A percentile compares a stretch with the other conserved stretches of the same genome.
Evolutionary conservation across 1,140 invertebrate species (phyloP).

Genomic region (Maniola jurtina): DNA sequence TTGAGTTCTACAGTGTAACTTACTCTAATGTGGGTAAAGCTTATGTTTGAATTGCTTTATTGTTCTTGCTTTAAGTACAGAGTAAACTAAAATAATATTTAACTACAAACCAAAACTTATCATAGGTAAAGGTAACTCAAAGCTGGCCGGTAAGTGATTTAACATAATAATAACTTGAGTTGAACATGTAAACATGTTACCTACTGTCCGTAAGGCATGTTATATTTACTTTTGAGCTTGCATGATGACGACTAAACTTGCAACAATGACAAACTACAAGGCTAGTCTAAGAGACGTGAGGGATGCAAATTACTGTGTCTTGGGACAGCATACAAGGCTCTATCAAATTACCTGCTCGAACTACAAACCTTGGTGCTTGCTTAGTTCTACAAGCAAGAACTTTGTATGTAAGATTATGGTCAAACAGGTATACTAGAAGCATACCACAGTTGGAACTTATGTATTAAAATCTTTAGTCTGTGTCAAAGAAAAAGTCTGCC

Average conservation of each 20-base stretch:
- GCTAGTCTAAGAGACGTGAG: conserved; percentile 33
- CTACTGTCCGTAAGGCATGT: background rate
- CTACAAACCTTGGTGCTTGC: background rate
- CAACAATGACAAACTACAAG: conserved; percentile 46
- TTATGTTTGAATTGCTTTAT: too few relatives aligned
- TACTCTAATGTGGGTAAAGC: too few relatives aligned
- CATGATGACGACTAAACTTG: conserved; percentile 52
- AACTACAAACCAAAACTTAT: too few relatives aligned
- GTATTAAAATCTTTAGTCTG: too few relatives aligned
- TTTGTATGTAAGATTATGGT: too few relatives aligned
- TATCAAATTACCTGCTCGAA: conserved; percentile 51
- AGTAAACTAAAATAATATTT: too few relatives aligned
- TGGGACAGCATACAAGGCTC: conserved; percentile 40
- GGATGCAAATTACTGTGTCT: conserved; percentile 37
- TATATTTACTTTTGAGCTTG: background rate
- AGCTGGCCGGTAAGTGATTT: background rate
- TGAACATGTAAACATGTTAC: background rate
- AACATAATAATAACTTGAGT: background rate
- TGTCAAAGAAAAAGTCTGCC: too few relatives aligned
- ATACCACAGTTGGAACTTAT: too few relatives aligned
- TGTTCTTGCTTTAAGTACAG: too few relatives aligned
- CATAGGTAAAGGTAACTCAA: too few relatives aligned
- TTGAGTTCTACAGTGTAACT: too few relatives aligned
- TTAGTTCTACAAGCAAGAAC: background rate
- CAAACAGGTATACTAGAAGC: too few relatives aligned